Percentiles rank a stretch among this genome's conserved stretches.
Evolutionary conservation across 2,888 invertebrate species (phyloP).

Genomic region (Nesidiocoris tenuis): DNA sequence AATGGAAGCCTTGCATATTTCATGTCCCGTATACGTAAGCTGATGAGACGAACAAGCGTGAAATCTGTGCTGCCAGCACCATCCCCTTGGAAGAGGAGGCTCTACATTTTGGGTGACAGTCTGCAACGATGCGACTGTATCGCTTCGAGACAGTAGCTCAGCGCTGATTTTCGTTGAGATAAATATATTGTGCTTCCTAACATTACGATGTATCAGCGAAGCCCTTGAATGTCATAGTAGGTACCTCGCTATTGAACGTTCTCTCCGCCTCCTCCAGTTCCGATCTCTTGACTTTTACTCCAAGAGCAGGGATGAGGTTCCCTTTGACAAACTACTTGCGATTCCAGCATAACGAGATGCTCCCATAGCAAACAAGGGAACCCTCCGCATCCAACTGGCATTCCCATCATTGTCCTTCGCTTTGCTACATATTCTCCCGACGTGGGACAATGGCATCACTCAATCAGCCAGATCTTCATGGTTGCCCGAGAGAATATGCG

Average conservation of each 20-base stretch:
- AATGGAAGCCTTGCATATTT: neutral
- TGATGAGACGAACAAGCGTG: neutral
- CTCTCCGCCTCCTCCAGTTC: too few species aligned
- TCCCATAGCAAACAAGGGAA: constrained; percentile 18
- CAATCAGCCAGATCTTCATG: too few species aligned
- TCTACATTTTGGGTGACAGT: neutral
- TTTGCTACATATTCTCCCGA: too few species aligned
- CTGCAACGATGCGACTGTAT: neutral
- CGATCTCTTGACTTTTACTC: neutral
- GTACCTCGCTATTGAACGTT: neutral
- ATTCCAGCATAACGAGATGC: constrained; percentile 34
- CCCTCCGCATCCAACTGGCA: too few species aligned
- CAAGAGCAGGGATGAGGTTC: neutral
- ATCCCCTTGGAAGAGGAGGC: neutral
- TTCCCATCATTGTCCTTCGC: too few species aligned
- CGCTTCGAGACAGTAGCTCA: neutral
- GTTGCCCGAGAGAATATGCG: too few species aligned
- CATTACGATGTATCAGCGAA: neutral
- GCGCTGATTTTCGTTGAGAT: neutral
- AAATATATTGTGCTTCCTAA: neutral
- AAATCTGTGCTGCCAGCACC: neutral
- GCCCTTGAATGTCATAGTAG: neutral
- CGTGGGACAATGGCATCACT: too few species aligned
- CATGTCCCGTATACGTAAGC: neutral
- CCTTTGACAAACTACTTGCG: constrained; percentile 37